Conservation (phyloP, 1,140 invertebrate genomes). For the Drosophila repletoides region DNA sequence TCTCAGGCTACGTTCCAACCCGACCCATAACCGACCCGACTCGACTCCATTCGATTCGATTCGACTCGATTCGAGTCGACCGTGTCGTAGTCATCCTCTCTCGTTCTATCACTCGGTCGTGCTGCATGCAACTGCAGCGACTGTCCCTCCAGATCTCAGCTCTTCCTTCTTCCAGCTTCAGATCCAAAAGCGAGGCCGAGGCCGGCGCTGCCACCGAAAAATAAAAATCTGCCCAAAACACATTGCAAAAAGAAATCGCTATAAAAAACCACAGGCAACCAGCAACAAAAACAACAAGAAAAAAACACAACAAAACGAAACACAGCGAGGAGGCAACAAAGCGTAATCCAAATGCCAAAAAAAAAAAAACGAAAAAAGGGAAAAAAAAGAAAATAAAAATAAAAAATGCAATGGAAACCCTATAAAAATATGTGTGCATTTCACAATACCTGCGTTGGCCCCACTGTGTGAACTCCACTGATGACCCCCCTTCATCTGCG, state of each 20-base stretch:
- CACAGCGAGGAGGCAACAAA: slow-evolving; percentile 54
- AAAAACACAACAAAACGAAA: slow-evolving; percentile 24
- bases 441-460: slow-evolving; percentile 49
- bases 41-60: too few species aligned
- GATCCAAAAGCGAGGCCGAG: slow-evolving; percentile 25
- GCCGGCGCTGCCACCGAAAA: slow-evolving; percentile 66
- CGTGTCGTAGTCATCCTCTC: slow-evolving; percentile 10
- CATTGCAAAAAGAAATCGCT: slow-evolving; percentile 49
- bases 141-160: too few species aligned
- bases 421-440: slow-evolving; percentile 65
- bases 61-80: too few species aligned
- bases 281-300: slow-evolving; percentile 39
- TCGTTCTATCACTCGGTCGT: slow-evolving; percentile 6
- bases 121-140: slow-evolving; percentile 36
- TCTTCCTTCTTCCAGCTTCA: neutral
- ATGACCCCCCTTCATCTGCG: neutral
- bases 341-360: slow-evolving; percentile 66
- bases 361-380: slow-evolving; percentile 18
- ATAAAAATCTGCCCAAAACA: slow-evolving; percentile 78
- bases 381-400: slow-evolving; percentile 35
- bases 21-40: too few species aligned
- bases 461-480: slow-evolving; percentile 1
- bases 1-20: slow-evolving; percentile 48
- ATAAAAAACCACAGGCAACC: slow-evolving; percentile 44
- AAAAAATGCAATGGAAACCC: slow-evolving; percentile 75